These are phyloP conservation scores for Pentalonia nigronervosa DNA, from an alignment of 1,140 invertebrate species.

Conservation along the genomic window DNA sequence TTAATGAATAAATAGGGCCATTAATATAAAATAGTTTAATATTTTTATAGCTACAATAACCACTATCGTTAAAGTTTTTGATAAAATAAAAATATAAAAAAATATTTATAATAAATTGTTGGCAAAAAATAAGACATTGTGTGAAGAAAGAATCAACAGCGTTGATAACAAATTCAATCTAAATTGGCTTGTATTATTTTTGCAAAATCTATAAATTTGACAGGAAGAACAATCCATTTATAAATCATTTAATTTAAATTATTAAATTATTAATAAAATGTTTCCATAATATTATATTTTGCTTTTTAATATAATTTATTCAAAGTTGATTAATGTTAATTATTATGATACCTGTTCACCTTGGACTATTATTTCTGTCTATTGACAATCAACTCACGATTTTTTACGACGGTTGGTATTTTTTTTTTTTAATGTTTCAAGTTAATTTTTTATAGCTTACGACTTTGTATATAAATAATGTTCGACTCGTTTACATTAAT, in stretches of 20 bases:
- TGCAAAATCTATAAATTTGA: neutral
- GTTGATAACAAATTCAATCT: neutral
- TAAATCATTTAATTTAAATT: neutral
- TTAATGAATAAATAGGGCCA: too few species aligned
- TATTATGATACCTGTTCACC: neutral
- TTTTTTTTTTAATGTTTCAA: conserved; percentile 33
- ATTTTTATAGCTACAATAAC: too few species aligned
- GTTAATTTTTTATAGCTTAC: neutral
- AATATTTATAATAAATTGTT: too few species aligned
- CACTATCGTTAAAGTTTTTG: too few species aligned
- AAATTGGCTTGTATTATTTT: neutral
- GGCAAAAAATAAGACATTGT: too few species aligned
- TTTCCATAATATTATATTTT: neutral
- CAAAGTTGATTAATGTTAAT: neutral
- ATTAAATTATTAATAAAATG: neutral
- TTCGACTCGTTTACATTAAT: neutral
- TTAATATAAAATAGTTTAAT: too few species aligned
- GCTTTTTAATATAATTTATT: neutral
- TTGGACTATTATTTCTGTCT: neutral
- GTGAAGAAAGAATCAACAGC: too few species aligned
- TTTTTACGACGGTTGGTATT: neutral
- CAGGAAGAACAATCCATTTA: neutral
- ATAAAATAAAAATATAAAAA: too few species aligned
- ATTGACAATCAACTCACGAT: neutral
- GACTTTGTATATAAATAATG: neutral